phyloP scores from a whole-genome alignment of 2,113 vertebrate genomes.

The Oplegnathus fasciatus region DNA sequence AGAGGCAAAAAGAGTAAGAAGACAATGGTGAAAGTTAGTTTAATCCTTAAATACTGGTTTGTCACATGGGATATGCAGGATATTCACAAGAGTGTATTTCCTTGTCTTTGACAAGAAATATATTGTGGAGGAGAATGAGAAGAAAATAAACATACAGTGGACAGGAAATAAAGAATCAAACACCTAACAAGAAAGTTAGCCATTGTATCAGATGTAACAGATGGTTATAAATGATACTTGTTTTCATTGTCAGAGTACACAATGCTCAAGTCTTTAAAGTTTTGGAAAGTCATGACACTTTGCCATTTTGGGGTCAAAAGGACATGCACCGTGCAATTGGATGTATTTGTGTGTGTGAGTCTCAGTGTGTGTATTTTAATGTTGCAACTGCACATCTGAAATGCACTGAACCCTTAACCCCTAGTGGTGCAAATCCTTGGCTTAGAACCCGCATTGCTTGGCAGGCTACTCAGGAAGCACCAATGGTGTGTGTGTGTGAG shows the following conservation, averaged over 20 bases:
- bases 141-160: background rate
- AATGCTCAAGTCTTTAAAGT: conserved; percentile 35
- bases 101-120: background rate
- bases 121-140: background rate
- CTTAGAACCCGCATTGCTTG: conserved; percentile 68
- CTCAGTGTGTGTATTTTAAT: conserved; percentile 27
- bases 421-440: conserved; percentile 68
- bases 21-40: background rate
- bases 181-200: conserved; percentile 14
- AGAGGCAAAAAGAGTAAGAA: background rate
- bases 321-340: conserved; percentile 2
- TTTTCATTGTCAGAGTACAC: conserved; percentile 22
- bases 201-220: conserved; percentile 14
- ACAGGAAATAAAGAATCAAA: conserved; percentile 20
- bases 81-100: background rate
- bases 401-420: conserved; percentile 63
- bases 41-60: background rate
- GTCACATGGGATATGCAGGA: background rate
- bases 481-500: conserved; percentile 33
- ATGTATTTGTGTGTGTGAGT: conserved; percentile 18
- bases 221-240: background rate
- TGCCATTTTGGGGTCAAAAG: conserved; percentile 44
- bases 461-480: conserved; percentile 69
- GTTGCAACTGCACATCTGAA: conserved; percentile 57
- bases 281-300: conserved; percentile 39